Conservation (phyloP, 2,888 invertebrate genomes). For the Synergus japonicus region DNA sequence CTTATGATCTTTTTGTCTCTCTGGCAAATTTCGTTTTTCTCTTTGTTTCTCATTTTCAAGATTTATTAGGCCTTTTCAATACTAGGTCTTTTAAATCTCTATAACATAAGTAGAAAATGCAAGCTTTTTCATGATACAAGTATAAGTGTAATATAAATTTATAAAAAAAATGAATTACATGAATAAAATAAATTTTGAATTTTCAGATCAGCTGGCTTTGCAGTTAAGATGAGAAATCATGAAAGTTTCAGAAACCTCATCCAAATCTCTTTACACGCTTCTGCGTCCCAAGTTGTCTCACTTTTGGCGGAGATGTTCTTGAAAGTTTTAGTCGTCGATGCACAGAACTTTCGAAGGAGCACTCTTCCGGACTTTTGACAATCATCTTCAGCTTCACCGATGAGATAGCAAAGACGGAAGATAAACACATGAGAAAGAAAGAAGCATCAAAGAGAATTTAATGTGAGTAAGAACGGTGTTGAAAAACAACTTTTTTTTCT, state of each 20-base stretch:
- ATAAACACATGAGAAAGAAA: constrained; percentile 22
- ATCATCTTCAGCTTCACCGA: constrained; percentile 22
- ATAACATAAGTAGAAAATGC: not conserved
- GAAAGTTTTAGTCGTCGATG: constrained; percentile 34
- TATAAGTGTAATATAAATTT: not conserved
- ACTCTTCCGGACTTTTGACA: constrained; percentile 33
- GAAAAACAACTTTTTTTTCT: constrained; percentile 40
- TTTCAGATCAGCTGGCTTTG: constrained; percentile 1
- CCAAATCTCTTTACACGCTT: constrained; percentile 29
- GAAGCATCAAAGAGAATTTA: constrained; percentile 39
- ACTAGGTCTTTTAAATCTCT: not conserved
- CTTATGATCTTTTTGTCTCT: constrained; percentile 43
- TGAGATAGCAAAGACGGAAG: constrained; percentile 21
- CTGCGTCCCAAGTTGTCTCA: constrained; percentile 16
- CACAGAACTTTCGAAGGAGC: constrained; percentile 31
- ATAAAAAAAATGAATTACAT: not conserved
- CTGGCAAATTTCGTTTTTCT: constrained; percentile 37
- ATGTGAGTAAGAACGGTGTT: constrained; percentile 47
- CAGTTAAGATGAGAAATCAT: constrained; percentile 5
- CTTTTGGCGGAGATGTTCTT: constrained; percentile 23
- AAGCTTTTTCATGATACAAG: no score
- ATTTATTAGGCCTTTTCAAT: not conserved
- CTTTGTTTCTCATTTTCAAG: constrained; percentile 32
- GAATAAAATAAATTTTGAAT: not conserved
- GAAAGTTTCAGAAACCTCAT: constrained; percentile 18